phyloP scores from a whole-genome alignment of 2,797 vertebrate species.

The Acrossocheilus wenchowensis region DNA sequence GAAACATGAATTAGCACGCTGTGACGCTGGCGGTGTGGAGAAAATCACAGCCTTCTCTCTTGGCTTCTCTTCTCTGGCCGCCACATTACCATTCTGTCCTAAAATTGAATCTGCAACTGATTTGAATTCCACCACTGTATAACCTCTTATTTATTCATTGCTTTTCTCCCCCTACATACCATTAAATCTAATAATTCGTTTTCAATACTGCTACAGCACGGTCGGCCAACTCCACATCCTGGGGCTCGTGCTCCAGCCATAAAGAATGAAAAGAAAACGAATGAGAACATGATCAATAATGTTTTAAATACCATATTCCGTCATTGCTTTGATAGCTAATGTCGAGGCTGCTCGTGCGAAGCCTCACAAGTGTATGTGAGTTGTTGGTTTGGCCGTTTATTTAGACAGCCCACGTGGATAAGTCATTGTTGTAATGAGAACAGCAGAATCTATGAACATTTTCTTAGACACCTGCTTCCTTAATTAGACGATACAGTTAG shows the following conservation, averaged over 20 bases:
- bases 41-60: conserved; percentile 73
- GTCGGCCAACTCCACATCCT: conserved; percentile 61
- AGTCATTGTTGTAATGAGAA: neutral
- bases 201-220: conserved; percentile 61
- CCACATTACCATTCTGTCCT: conserved; percentile 74
- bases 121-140: conserved; percentile 80
- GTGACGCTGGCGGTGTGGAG: conserved; percentile 66
- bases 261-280: conserved; percentile 55
- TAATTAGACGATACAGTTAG: too few relatives aligned
- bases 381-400: conserved; percentile 57
- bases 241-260: conserved; percentile 49
- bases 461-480: neutral
- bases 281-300: conserved; percentile 62
- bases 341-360: conserved; percentile 42
- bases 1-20: conserved; percentile 76
- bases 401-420: neutral
- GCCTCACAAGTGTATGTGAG: conserved; percentile 35
- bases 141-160: conserved; percentile 84
- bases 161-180: conserved; percentile 73
- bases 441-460: neutral
- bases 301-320: conserved; percentile 64
- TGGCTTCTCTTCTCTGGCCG: conserved; percentile 68
- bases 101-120: conserved; percentile 79
- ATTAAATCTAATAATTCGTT: conserved; percentile 80
- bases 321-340: conserved; percentile 64